Conservation (phyloP, 2,797 vertebrate genomes). For the Rhinophrynus dorsalis region DNA sequence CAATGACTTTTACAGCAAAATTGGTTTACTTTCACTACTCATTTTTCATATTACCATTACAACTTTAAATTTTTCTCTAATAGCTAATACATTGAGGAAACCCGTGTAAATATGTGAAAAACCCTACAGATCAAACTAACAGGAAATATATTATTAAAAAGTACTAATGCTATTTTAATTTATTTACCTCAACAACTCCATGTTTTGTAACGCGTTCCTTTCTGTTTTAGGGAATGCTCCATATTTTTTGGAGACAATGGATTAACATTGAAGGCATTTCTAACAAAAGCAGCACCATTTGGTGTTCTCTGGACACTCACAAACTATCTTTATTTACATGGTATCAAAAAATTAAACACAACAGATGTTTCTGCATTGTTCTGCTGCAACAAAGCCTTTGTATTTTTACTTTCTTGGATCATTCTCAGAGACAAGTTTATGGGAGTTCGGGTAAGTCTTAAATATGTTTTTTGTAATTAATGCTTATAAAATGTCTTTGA, state of each 20-base stretch:
- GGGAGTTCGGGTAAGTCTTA: slow-evolving; percentile 92
- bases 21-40: no score
- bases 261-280: slow-evolving; percentile 89
- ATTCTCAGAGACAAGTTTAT: slow-evolving; percentile 97
- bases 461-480: not conserved
- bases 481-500: no score
- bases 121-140: no score
- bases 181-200: no score
- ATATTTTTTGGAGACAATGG: slow-evolving; percentile 93
- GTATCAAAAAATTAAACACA: slow-evolving; percentile 96
- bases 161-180: no score
- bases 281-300: slow-evolving; percentile 91
- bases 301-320: slow-evolving; percentile 97
- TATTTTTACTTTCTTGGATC: slow-evolving; percentile 98
- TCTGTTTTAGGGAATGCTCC: slow-evolving; percentile 88
- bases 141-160: no score
- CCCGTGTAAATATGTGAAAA: no score
- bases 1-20: no score
- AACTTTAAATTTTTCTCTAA: no score
- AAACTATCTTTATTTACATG: slow-evolving; percentile 98
- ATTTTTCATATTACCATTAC: no score
- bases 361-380: slow-evolving; percentile 94
- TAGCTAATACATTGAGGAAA: no score
- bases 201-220: no score
- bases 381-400: slow-evolving; percentile 98